Base-by-base conservation (phyloP, 2,797 vertebrate species). In the Pitangus sulphuratus region DNA sequence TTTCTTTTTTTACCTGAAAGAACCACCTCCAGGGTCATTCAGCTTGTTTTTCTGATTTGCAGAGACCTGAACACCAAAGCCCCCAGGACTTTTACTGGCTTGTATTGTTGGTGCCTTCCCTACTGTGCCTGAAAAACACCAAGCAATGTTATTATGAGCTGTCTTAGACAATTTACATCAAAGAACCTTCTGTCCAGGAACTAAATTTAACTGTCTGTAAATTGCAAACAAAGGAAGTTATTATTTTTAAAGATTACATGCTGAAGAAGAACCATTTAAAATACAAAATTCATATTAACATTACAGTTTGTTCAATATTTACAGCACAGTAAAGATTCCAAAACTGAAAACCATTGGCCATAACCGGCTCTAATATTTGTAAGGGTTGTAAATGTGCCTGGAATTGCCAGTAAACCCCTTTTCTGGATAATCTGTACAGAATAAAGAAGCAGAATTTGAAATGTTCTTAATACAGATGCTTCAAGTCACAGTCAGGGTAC, bases 41-140 rank as follows among this genome's bases (percentile, higher is more conserved):
- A 98, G 97, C 98, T 98, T 98, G 98, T 98, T 98, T 98, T 98
- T 99, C 98, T 98, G 98, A 98, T 98, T 99, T 97, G 98, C 98
- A 93, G 98, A 98, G 97, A 98, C 98, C 98, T 98, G 98, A 97
- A 98, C 97, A 95, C 98, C 97, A 96, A 98, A 95, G 84, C 97
- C 98, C 95, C 96, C 86, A 75, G 98, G 98, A 98, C 97, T 97
- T 98, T 98, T 98, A 95, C 98, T 98, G 89, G 97, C 97, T 97
- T 98, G 98, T 96, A 98, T 96, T 96, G 97, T 96, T 92, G 97
- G 97, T 96, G 98, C 98, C 97, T 98, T 99, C 95, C 98, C 98
- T 97, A 98, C 95, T 89, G 97, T 97, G 97, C 98, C 98, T 99
- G 98, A 97, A 97, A 97, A 98, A 97, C 93, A 95, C 96, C 96